phyloP scores from a whole-genome alignment of 2,797 vertebrate genomes.

The Crypturellus tataupa region DNA sequence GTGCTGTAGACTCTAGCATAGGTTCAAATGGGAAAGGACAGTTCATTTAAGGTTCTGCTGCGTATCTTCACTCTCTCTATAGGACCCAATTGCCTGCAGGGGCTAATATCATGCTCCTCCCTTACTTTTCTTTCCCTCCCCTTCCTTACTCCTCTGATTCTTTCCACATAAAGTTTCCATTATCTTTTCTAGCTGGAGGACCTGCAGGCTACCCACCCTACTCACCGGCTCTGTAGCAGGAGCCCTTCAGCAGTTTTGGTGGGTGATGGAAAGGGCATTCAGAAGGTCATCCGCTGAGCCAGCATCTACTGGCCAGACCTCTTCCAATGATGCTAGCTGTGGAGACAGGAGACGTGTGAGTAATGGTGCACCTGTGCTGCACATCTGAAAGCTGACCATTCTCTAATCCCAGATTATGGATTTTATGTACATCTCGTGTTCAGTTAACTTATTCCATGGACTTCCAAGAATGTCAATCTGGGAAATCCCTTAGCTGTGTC shows the following conservation, averaged over 20 bases:
- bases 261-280: conserved; percentile 46
- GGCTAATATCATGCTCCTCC: neutral
- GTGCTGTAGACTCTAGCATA: neutral
- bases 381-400: neutral
- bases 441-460: neutral
- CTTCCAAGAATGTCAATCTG: neutral
- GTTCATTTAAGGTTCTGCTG: neutral
- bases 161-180: neutral
- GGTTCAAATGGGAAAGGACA: neutral
- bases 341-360: conserved; percentile 23
- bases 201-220: conserved; percentile 28
- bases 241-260: conserved; percentile 70
- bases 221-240: conserved; percentile 73
- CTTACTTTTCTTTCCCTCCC: neutral
- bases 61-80: neutral
- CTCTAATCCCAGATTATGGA: neutral
- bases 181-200: neutral
- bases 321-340: neutral
- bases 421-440: neutral
- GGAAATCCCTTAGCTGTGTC: neutral
- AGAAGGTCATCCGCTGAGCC: neutral
- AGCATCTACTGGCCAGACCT: neutral
- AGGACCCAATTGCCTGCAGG: neutral
- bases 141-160: neutral
- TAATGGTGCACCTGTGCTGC: neutral